Conservation (phyloP, 2,113 vertebrate genomes). For the Chaetura pelagica region DNA sequence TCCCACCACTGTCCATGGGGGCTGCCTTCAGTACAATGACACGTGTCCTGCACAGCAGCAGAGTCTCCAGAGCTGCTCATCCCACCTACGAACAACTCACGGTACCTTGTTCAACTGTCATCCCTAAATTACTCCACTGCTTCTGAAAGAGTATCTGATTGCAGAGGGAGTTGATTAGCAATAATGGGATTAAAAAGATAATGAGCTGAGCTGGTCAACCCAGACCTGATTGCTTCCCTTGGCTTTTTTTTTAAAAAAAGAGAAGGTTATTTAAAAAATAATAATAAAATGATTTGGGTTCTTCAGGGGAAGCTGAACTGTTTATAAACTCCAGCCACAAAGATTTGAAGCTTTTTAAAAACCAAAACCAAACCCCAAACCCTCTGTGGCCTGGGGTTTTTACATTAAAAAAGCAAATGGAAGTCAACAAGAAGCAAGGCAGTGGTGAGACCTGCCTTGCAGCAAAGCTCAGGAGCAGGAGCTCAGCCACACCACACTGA, state of each 20-base stretch:
- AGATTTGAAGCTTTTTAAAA: background rate
- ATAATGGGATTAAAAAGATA: background rate
- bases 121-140: background rate
- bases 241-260: background rate
- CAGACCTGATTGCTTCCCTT: background rate
- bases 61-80: background rate
- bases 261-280: background rate
- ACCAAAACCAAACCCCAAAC: background rate
- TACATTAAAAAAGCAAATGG: background rate
- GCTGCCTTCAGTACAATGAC: accelerated
- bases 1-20: background rate
- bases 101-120: background rate
- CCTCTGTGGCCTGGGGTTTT: background rate
- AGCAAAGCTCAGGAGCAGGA: background rate
- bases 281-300: background rate
- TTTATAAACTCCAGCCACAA: background rate
- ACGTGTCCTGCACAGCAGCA: accelerated
- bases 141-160: background rate
- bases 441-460: background rate
- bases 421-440: background rate
- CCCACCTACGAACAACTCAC: background rate
- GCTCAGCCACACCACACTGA: background rate
- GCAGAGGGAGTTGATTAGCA: background rate
- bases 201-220: background rate
- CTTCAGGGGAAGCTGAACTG: background rate